Evolutionary conservation across 2,888 invertebrate genomes (phyloP).

Genomic region (Cheilosia vernalis): DNA sequence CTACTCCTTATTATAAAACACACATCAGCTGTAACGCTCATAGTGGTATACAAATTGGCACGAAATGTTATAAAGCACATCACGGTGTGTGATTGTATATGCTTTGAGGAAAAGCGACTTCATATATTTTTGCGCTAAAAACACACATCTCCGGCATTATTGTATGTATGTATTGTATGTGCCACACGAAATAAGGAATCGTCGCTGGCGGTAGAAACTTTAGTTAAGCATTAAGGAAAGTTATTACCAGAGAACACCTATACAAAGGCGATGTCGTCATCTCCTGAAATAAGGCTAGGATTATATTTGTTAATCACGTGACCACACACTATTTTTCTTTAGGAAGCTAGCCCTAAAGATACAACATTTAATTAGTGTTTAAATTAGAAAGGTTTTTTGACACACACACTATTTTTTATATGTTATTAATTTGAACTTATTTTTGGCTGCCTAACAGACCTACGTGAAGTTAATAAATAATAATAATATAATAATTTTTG

Average conservation of each 20-base stretch:
- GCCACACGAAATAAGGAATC: constrained; percentile 30
- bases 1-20: constrained; percentile 55
- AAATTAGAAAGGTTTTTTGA: constrained; percentile 6
- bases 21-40: constrained; percentile 46
- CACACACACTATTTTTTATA: neutral
- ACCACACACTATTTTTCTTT: constrained; percentile 11
- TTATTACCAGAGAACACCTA: constrained; percentile 2
- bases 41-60: constrained; percentile 49
- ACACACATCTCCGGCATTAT: constrained; percentile 43
- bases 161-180: constrained; percentile 5
- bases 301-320: constrained; percentile 49
- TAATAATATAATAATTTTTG: no score
- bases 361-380: constrained; percentile 18
- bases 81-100: constrained; percentile 4
- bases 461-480: no score
- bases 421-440: neutral
- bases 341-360: constrained; percentile 15
- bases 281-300: constrained; percentile 28
- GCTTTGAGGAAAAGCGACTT: constrained; percentile 39
- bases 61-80: constrained; percentile 52
- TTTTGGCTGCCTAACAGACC: no score
- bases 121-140: constrained; percentile 33
- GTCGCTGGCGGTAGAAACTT: constrained; percentile 26
- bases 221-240: constrained; percentile 23
- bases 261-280: constrained; percentile 36